phyloP scores from a whole-genome alignment of 2,888 invertebrate genomes.

The Rhynchonema sp. region DNA sequence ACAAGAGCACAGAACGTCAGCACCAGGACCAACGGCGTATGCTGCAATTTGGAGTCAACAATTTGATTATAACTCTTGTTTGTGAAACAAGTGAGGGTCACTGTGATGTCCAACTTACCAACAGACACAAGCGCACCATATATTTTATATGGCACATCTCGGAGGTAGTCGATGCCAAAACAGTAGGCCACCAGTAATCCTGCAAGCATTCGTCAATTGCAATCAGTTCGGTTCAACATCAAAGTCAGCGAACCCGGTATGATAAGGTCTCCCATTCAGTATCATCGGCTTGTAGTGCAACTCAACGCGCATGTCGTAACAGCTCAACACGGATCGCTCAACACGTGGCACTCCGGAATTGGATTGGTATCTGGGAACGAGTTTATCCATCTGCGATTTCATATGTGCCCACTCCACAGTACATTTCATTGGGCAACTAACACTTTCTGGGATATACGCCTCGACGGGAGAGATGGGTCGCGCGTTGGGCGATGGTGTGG shows the following conservation, averaged over 20 bases:
- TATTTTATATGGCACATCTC: conserved; percentile 20
- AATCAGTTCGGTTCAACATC: no score
- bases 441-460: conserved; percentile 9
- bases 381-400: no score
- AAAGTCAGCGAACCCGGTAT: conserved; percentile 33
- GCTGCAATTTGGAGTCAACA: conserved; percentile 21
- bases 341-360: conserved; percentile 37
- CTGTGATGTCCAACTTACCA: conserved; percentile 28
- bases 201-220: no score
- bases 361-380: conserved; percentile 37
- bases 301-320: conserved; percentile 18
- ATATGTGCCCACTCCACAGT: no score
- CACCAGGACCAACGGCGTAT: conserved; percentile 37
- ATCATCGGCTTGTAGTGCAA: conserved; percentile 22
- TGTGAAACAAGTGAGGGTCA: background rate
- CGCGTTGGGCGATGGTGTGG: background rate
- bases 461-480: conserved; percentile 18
- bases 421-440: no score
- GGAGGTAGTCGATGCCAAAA: conserved; percentile 33
- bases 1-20: conserved; percentile 36
- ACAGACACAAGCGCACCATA: conserved; percentile 30
- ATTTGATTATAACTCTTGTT: no score
- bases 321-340: conserved; percentile 19
- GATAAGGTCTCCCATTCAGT: conserved; percentile 40
- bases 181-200: conserved; percentile 38